Conservation (phyloP, 2,797 vertebrate species). For the Odontamblyopus rebecca region DNA sequence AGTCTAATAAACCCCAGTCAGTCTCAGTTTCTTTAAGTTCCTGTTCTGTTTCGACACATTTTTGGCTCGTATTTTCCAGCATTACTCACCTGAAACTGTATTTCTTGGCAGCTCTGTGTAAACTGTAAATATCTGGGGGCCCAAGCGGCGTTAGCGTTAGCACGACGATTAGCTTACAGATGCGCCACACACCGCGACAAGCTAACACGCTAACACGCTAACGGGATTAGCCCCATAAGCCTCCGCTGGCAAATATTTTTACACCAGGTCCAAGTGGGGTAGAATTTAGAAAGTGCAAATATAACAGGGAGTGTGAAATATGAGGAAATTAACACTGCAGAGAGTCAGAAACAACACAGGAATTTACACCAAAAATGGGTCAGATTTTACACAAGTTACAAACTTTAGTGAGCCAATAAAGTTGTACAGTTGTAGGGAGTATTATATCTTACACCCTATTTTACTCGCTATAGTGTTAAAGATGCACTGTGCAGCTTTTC, state of each 20-base stretch:
- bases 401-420: too few species aligned
- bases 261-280: background rate
- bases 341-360: too few species aligned
- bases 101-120: background rate
- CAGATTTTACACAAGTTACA: too few species aligned
- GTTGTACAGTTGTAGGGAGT: too few species aligned
- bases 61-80: background rate
- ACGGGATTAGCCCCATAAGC: slow-evolving; percentile 11
- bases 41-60: background rate
- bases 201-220: slow-evolving; percentile 11
- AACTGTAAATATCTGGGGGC: background rate
- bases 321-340: background rate
- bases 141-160: background rate
- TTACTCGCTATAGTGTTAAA: background rate
- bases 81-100: background rate
- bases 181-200: background rate
- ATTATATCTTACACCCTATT: too few species aligned
- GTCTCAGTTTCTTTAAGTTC: background rate
- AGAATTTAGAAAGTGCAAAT: background rate
- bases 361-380: too few species aligned
- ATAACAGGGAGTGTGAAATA: background rate
- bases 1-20: too few species aligned
- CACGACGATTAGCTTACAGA: slow-evolving; percentile 3
- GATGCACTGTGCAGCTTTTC: background rate
- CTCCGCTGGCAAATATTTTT: slow-evolving; percentile 3